Evolutionary conservation across 2,888 invertebrate genomes (phyloP).

Genomic region (Seira musarum): DNA sequence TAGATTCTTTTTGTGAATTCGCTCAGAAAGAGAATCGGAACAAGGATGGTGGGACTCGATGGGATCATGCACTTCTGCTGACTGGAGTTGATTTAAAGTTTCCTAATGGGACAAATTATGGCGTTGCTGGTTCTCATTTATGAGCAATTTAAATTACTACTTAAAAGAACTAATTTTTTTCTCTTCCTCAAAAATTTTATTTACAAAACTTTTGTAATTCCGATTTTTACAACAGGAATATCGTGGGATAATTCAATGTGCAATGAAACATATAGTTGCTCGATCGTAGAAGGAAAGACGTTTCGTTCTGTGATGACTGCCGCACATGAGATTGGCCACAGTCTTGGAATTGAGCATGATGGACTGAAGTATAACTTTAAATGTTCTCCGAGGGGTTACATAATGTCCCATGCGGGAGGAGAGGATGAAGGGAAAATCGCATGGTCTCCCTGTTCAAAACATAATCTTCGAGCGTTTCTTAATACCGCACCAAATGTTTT

Average conservation of each 20-base stretch:
- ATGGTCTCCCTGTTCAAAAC: slow-evolving; percentile 41
- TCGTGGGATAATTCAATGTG: slow-evolving; percentile 51
- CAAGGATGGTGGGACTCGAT: slow-evolving; percentile 44
- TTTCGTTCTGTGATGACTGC: slow-evolving; percentile 46
- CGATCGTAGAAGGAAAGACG: slow-evolving; percentile 38
- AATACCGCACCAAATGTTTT: slow-evolving; percentile 28
- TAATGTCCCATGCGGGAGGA: slow-evolving; percentile 37
- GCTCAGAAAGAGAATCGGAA: slow-evolving; percentile 43
- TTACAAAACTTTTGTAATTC: background rate
- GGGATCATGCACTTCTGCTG: slow-evolving; percentile 56
- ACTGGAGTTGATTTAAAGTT: slow-evolving; percentile 58
- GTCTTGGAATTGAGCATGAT: slow-evolving; percentile 41
- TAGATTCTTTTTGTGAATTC: slow-evolving; percentile 48
- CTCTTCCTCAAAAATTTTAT: too few species aligned
- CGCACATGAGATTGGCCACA: slow-evolving; percentile 35
- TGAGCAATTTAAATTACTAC: slow-evolving; percentile 11
- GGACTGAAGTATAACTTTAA: slow-evolving; percentile 27
- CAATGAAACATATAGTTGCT: slow-evolving; percentile 45
- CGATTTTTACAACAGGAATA: slow-evolving; percentile 20
- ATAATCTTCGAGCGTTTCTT: slow-evolving; percentile 40
- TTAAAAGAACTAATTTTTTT: slow-evolving; percentile 23
- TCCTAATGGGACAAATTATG: slow-evolving; percentile 45
- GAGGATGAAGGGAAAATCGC: slow-evolving; percentile 24
- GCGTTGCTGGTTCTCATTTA: slow-evolving; percentile 27
- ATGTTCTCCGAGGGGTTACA: slow-evolving; percentile 34